Percentiles rank a stretch among this genome's conserved stretches.
phyloP scores from a whole-genome alignment of 2,797 vertebrate species.

The Acipenser oxyrinchus region DNA sequence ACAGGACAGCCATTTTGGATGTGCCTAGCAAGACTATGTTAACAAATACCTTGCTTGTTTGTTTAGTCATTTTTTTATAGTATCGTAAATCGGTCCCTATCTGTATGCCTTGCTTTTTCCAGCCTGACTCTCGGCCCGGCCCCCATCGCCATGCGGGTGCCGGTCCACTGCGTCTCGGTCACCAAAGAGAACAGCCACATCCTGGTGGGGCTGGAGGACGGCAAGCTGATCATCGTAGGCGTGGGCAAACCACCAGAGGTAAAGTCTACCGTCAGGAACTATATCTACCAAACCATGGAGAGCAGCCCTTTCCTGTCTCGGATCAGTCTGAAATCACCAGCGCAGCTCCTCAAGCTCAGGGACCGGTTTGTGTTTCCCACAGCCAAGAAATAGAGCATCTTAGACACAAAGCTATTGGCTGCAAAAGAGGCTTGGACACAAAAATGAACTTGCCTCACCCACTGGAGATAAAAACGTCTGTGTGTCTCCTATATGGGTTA shows the following conservation, averaged over 20 bases:
- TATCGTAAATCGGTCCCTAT: too few species aligned
- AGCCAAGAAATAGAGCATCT: constrained; percentile 37
- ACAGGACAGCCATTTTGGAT: too few species aligned
- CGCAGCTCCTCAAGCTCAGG: constrained; percentile 69
- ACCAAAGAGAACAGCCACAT: constrained; percentile 91
- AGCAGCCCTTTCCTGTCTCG: constrained; percentile 69
- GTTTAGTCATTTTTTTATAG: too few species aligned
- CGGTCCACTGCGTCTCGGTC: constrained; percentile 81
- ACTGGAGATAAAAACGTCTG: too few species aligned
- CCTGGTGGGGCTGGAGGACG: constrained; percentile 86
- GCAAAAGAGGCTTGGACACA: too few species aligned
- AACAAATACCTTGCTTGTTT: too few species aligned
- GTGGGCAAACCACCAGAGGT: constrained; percentile 94
- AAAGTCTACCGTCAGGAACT: constrained; percentile 77
- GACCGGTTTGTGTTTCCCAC: constrained; percentile 58
- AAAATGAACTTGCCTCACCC: too few species aligned
- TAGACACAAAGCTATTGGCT: too few species aligned
- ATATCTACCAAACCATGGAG: constrained; percentile 72
- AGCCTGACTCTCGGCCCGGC: constrained; percentile 73
- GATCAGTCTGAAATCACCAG: constrained; percentile 67
- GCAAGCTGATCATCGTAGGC: constrained; percentile 92
- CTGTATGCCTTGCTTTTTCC: constrained; percentile 16
- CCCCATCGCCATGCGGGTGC: constrained; percentile 82
- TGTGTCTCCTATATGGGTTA: too few species aligned
- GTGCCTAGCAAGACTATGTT: too few species aligned